Base-by-base conservation (phyloP, 2,113 vertebrate species). In the Ictidomys tridecemlineatus region DNA sequence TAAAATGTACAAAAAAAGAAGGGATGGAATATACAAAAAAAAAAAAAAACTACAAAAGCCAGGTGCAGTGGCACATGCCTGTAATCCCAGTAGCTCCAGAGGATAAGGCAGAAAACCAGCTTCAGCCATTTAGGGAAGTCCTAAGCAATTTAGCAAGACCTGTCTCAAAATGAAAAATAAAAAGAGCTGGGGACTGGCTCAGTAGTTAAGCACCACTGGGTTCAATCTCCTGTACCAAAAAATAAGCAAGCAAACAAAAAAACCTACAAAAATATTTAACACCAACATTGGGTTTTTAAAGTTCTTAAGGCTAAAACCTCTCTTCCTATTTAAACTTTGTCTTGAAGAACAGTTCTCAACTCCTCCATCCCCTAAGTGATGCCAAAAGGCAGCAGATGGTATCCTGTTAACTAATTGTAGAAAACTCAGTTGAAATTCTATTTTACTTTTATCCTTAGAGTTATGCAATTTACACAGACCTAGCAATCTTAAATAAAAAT, bases 271-370 rank as follows among this genome's bases (percentile, higher is more conserved):
- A 53, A 30, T 26, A 26, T 58, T 32, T 65, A 79, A 83, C 48
- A 37, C 30, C 73, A 80, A 93, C 51, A 61, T 10, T 42, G 16
- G 24, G 26, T 39, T 74, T 91, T 76, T 12, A 32, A 74, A 67
- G 14, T 45, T 76, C 28, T 76, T 79, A 89, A 86, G 48, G 24
- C 61, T 91, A 92, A 77, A 93, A 61, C 37, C 18, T 85, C 56
- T 72, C 26, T 51, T 85, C 34, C 56, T 63, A 58, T 84, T 51
- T 78, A 20, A 48, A 93, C 78, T 1, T 58, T 79, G 18, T 74
- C 48, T 92, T 73, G 20, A 42, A 95, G 90, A 95, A 56, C 11
- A 51, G 24, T 88, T 93, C 28, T 94, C 77, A 76, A 58, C 7
- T 73, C 18, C 22, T 92, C 53, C 51, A 85, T 30, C 91, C 5